A percentile compares a stretch with the other conserved stretches of the same genome.
Conservation (phyloP, 2,888 invertebrate species). For the Incurvaria masculella region DNA sequence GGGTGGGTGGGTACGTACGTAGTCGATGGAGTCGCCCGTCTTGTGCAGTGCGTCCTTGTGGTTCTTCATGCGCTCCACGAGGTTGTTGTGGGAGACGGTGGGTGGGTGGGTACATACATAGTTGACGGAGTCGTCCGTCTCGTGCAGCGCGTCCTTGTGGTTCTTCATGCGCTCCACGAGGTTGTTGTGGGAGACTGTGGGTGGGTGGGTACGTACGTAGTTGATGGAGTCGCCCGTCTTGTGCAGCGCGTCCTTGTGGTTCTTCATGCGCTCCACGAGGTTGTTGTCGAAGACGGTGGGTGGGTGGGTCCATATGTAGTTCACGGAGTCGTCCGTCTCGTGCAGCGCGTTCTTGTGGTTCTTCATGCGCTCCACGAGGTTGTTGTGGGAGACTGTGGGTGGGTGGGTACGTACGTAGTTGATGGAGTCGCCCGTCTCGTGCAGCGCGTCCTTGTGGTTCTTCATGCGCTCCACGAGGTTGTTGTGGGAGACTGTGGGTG, state of each 20-base stretch:
- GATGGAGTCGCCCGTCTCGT: too few relatives aligned
- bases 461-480: too few relatives aligned
- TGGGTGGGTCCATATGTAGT: conserved; percentile 31
- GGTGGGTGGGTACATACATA: conserved; percentile 57
- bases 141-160: conserved; percentile 84
- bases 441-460: too few relatives aligned
- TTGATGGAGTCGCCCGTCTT: conserved; percentile 81
- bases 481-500: too few relatives aligned
- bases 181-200: conserved; percentile 83
- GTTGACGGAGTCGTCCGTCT: conserved; percentile 79
- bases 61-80: conserved; percentile 92
- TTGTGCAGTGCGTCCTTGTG: conserved; percentile 86
- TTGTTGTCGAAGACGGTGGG: conserved; percentile 89
- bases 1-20: conserved; percentile 53
- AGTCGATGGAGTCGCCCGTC: conserved; percentile 78
- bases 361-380: too few relatives aligned
- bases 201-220: conserved; percentile 58
- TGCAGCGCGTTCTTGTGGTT: too few relatives aligned
- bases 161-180: conserved; percentile 93
- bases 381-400: too few relatives aligned
- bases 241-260: conserved; percentile 84
- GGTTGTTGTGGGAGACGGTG: conserved; percentile 86
- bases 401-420: conserved; percentile 31
- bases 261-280: conserved; percentile 91
- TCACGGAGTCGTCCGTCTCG: too few relatives aligned